A percentile compares a stretch with the other conserved stretches of the same genome.
These are phyloP conservation scores for Agriopis leucophaearia DNA, from an alignment of 2,888 invertebrate species.

Conservation along the genomic window DNA sequence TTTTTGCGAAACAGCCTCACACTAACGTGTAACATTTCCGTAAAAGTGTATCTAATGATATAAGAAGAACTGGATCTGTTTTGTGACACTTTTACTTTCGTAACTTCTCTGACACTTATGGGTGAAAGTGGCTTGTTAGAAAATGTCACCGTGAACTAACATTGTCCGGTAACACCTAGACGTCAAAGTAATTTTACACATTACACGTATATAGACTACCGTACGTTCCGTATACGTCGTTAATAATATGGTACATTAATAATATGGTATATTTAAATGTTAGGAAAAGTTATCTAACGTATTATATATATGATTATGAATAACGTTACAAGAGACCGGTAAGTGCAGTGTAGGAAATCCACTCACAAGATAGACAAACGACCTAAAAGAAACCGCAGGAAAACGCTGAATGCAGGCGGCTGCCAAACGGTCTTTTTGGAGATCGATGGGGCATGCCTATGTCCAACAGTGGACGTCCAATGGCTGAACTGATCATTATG, in stretches of 20 bases:
- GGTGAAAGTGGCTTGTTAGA: constrained; percentile 51
- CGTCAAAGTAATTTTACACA: neutral
- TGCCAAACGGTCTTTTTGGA: too few relatives aligned
- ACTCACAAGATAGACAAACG: too few relatives aligned
- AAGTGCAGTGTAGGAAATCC: too few relatives aligned
- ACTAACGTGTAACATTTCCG: constrained; percentile 38
- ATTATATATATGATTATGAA: constrained; percentile 14
- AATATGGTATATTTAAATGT: too few relatives aligned
- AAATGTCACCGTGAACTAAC: constrained; percentile 30
- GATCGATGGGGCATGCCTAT: too few relatives aligned
- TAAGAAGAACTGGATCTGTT: constrained; percentile 56
- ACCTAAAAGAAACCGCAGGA: too few relatives aligned
- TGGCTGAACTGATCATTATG: too few relatives aligned
- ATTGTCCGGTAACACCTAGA: constrained; percentile 6
- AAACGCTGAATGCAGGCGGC: too few relatives aligned
- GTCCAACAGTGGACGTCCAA: too few relatives aligned
- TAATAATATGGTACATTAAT: too few relatives aligned
- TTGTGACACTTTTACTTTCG: constrained; percentile 72
- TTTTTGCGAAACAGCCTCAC: constrained; percentile 39
- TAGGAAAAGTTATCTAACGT: neutral
- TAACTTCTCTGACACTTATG: constrained; percentile 40
- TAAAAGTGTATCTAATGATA: constrained; percentile 40
- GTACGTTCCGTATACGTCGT: too few relatives aligned
- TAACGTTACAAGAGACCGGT: constrained; percentile 8
- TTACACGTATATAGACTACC: neutral